Evolutionary conservation across 2,797 vertebrate genomes (phyloP), one percentile per base, ranked within the genome.

Genomic region (Cryptoblepharus egeriae): DNA sequence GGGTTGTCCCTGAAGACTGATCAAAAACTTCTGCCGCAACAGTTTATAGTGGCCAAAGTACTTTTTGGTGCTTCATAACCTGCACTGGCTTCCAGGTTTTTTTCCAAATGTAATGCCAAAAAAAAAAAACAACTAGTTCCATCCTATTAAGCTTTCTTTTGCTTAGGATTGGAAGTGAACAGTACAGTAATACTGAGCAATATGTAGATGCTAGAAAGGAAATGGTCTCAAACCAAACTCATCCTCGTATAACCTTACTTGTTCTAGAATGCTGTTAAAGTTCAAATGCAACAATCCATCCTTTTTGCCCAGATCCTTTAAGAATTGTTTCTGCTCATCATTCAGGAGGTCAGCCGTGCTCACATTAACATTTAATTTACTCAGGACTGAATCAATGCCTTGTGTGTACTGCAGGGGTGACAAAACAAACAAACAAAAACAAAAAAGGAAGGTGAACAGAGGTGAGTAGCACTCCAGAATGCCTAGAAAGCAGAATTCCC

Each of bases 341-440:
- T 28, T 93, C 74, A 98, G 93, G 70, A 98, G 84, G 2, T 78
- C 91, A 88, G 97, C 76, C 16, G 78, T 70, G 58, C 92, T 75
- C 80, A 98, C 82, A 42, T 45, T 88, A 91, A 98, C 92, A 64
- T 95, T 15, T 24, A 88, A 83, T 2, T 88, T 88, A 0, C 96
- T 80, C 1, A 98, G 96, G 7, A 75, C 37, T 1, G 79, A 15
- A 64, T 92, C 67, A 86, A 98, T 95, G n/a, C 95, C 24, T 11
- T 11, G 90, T 0, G 94, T 95, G 83, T 97, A 97, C 97, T 98
- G 92, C 15, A 39, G 0, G 75, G 79, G 37, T 0, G 1, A 81
- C 65, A 5, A 1, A 79, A 68, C n/a, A n/a, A n/a, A n/a, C n/a
- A n/a, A n/a, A n/a, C n/a, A n/a, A n/a, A n/a, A 1, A 81, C 65